Evolutionary conservation across 2,888 invertebrate species (phyloP).

Genomic region (Branchellion lobata): DNA sequence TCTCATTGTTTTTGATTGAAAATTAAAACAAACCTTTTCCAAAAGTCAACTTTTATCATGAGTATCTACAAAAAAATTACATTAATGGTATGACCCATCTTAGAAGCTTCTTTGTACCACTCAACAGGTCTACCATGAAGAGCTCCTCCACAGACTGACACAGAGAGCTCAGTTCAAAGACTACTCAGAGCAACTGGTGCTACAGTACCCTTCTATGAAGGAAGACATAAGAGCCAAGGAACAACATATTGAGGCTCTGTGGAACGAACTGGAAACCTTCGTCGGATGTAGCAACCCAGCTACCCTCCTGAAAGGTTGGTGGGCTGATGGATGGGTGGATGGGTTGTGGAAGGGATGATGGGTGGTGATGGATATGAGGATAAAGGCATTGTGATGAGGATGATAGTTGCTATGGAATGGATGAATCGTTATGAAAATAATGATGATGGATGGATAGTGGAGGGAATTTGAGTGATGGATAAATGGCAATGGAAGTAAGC

Average conservation of each 20-base stretch:
- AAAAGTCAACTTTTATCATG: not conserved
- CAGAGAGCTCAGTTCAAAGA: constrained; percentile 34
- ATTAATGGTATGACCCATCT: no score
- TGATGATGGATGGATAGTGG: no score
- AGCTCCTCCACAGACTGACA: constrained; percentile 31
- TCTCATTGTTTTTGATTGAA: no score
- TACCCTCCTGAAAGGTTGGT: not conserved
- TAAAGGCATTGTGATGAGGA: no score
- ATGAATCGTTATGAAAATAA: no score
- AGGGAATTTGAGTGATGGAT: no score
- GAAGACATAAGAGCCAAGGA: not conserved
- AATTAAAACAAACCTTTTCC: not conserved
- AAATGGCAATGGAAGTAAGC: no score
- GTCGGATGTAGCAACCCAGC: not conserved
- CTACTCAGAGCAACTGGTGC: constrained; percentile 19
- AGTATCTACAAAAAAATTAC: not conserved
- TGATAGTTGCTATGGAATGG: no score
- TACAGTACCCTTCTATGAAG: constrained; percentile 9
- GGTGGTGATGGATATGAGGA: no score
- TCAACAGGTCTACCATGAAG: constrained; percentile 36
- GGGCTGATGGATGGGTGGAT: no score
- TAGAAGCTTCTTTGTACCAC: no score
- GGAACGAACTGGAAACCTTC: constrained; percentile 16
- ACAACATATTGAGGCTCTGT: not conserved
- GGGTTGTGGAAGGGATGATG: no score